phyloP scores from a whole-genome alignment of 1,140 invertebrate species.

The Oryzaephilus surinamensis region DNA sequence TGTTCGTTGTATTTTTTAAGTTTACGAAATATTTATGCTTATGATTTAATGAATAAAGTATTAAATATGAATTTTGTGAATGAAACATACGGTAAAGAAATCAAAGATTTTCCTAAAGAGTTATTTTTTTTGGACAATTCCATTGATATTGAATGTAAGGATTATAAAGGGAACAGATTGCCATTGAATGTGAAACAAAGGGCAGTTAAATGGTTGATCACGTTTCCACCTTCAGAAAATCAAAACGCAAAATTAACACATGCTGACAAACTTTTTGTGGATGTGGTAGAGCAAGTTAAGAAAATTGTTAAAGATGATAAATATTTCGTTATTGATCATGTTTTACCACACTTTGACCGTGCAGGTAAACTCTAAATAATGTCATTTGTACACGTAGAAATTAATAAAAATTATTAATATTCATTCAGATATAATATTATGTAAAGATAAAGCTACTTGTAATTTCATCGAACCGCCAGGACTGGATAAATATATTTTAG shows the following conservation, averaged over 20 bases:
- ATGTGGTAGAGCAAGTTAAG: conserved; percentile 31
- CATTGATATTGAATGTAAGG: conserved; percentile 44
- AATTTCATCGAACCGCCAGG: conserved; percentile 32
- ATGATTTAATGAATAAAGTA: conserved; percentile 38
- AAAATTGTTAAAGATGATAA: conserved; percentile 30
- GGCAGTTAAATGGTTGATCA: conserved; percentile 37
- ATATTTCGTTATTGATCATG: conserved; percentile 36
- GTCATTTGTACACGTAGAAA: conserved; percentile 2
- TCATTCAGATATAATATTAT: conserved; percentile 42
- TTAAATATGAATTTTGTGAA: conserved; percentile 1
- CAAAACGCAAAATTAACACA: conserved; percentile 30
- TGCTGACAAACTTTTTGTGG: conserved; percentile 38
- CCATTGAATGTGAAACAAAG: conserved; percentile 27
- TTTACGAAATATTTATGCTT: conserved; percentile 37
- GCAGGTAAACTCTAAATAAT: conserved; percentile 37
- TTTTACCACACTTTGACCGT: conserved; percentile 46
- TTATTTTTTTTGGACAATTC: conserved; percentile 43
- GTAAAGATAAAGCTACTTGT: conserved; percentile 37
- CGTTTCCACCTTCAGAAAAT: conserved; percentile 39
- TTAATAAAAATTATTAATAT: conserved; percentile 1
- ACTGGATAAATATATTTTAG: conserved; percentile 31
- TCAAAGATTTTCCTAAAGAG: conserved; percentile 35
- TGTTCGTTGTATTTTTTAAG: conserved; percentile 43
- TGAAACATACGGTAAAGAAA: conserved; percentile 10
- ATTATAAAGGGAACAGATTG: conserved; percentile 44